Evolutionary conservation across 92 coral and sea anemone genomes (phyloP).

Genomic region (Chrysogorgia sp.): DNA sequence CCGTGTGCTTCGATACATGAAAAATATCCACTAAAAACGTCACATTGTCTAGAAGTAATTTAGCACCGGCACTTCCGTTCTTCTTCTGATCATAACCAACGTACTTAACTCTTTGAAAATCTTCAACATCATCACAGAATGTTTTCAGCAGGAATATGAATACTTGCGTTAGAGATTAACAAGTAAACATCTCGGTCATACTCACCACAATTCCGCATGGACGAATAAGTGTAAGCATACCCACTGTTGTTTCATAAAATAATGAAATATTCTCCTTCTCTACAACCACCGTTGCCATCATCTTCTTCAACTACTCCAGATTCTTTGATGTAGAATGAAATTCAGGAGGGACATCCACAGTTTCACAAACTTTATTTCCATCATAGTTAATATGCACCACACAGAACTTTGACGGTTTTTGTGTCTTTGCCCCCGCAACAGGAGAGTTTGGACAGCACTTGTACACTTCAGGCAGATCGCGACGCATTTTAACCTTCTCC

Average conservation of each 20-base stretch:
- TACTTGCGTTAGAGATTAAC: constrained; percentile 48
- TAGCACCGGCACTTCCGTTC: constrained; percentile 68
- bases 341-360: not conserved
- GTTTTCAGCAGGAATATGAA: constrained; percentile 44
- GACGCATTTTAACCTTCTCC: not conserved
- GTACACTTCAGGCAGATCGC: constrained; percentile 1
- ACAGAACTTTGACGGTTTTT: constrained; percentile 67
- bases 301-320: too few species aligned
- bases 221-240: constrained; percentile 41
- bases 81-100: constrained; percentile 52
- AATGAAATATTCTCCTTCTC: constrained; percentile 26
- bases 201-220: constrained; percentile 52
- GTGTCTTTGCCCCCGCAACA: constrained; percentile 52
- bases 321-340: too few species aligned
- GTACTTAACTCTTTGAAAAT: constrained; percentile 37
- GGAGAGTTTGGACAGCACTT: constrained; percentile 63
- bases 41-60: constrained; percentile 53
- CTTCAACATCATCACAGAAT: constrained; percentile 33
- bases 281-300: constrained; percentile 17
- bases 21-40: constrained; percentile 71
- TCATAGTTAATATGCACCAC: not conserved
- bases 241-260: constrained; percentile 41
- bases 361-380: not conserved
- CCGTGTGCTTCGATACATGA: constrained; percentile 72
- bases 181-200: constrained; percentile 50